Evolutionary conservation across 2,797 vertebrate genomes (phyloP).

Genomic region (Parauchenoglanis ngamensis): DNA sequence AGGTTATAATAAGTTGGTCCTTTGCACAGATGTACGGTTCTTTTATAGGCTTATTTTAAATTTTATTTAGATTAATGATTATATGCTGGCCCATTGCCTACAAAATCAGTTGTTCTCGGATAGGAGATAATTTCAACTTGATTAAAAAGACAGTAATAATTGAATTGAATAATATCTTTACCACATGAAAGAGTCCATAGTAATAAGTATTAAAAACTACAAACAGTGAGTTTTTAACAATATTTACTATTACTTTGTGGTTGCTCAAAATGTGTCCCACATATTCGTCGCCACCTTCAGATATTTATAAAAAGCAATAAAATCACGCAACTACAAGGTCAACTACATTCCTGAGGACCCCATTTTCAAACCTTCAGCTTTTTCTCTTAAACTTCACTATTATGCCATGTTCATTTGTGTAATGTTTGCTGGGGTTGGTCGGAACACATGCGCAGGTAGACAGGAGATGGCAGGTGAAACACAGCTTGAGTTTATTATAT

Average conservation of each 20-base stretch:
- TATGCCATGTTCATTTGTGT: too few species aligned
- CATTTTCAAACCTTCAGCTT: too few species aligned
- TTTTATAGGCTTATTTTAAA: neutral
- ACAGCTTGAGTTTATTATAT: too few species aligned
- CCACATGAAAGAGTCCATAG: conserved; percentile 9
- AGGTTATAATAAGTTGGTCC: neutral
- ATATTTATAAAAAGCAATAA: too few species aligned
- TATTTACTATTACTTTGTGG: conserved; percentile 29
- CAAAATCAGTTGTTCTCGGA: neutral
- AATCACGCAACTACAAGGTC: too few species aligned
- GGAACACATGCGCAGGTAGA: too few species aligned
- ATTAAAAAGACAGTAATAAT: neutral
- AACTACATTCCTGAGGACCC: too few species aligned
- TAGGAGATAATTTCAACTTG: too few species aligned
- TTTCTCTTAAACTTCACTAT: too few species aligned
- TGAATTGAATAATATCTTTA: conserved; percentile 10
- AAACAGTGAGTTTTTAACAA: neutral
- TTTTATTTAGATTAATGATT: neutral
- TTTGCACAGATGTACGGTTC: neutral
- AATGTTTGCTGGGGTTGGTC: too few species aligned
- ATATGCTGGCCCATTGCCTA: neutral
- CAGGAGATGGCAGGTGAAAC: too few species aligned
- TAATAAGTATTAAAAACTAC: neutral
- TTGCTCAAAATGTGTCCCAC: conserved; percentile 16
- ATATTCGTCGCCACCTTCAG: neutral